Percentiles rank a stretch among this genome's conserved stretches.
These are phyloP conservation scores for Bradypus variegatus DNA, from an alignment of 2,797 vertebrate genomes.

Conservation along the genomic window DNA sequence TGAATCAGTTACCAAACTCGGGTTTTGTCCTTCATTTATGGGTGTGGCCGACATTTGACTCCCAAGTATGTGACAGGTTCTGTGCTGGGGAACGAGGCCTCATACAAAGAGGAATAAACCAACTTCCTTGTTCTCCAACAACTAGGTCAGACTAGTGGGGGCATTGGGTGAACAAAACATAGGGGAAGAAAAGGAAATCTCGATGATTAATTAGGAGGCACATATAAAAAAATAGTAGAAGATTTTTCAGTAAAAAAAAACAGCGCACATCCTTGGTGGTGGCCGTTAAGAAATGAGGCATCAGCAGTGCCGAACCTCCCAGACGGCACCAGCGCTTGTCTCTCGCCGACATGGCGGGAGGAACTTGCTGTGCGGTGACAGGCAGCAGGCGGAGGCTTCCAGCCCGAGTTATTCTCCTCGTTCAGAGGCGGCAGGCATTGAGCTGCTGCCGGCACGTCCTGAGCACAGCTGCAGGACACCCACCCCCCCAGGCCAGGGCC, in stretches of 20 bases:
- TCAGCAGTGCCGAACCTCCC: no score
- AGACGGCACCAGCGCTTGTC: neutral
- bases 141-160: neutral
- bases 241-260: neutral
- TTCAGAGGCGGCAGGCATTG: neutral
- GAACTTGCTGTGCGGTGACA: neutral
- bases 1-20: neutral
- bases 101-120: neutral
- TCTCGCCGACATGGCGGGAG: neutral
- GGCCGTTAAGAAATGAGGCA: rapidly evolving
- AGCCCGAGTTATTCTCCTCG: neutral
- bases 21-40: neutral
- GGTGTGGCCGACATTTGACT: neutral
- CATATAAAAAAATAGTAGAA: neutral
- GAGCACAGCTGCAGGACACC: no score
- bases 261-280: neutral
- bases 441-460: neutral
- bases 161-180: neutral
- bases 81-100: neutral
- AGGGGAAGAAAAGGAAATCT: neutral
- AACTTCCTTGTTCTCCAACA: neutral
- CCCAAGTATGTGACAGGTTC: neutral
- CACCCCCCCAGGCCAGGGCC: neutral
- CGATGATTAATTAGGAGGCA: neutral
- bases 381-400: neutral